Conservation (phyloP, 2,797 vertebrate genomes). For the Acomys russatus region DNA sequence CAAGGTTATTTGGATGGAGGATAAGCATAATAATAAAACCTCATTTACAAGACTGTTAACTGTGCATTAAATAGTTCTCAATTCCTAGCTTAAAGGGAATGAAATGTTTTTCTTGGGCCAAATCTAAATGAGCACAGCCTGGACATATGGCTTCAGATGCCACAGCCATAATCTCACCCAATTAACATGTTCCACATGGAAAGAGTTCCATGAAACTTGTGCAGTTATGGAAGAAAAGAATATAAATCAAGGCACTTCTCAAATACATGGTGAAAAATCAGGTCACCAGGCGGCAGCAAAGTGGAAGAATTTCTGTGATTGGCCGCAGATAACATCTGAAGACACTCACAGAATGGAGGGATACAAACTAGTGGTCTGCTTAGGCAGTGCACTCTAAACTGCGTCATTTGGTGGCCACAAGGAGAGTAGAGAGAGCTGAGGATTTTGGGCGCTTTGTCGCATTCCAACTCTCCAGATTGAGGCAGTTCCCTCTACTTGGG, state of each 20-base stretch:
- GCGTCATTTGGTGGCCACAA: not conserved
- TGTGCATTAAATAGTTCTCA: not conserved
- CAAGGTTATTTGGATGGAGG: not conserved
- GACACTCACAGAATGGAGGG: not conserved
- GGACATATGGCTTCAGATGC: not conserved
- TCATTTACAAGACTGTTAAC: not conserved
- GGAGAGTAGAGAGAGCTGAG: not conserved
- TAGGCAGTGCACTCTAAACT: not conserved
- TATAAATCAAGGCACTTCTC: not conserved
- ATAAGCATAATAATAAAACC: not conserved
- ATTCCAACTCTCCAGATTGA: not conserved
- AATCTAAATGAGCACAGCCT: not conserved
- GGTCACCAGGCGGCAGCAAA: not conserved
- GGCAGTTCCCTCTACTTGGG: no score
- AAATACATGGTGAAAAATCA: not conserved
- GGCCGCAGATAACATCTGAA: not conserved
- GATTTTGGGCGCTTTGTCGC: not conserved
- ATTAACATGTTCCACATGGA: not conserved
- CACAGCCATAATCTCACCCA: not conserved
- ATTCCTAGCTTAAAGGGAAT: not conserved
- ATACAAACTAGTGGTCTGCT: not conserved
- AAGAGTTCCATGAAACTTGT: not conserved
- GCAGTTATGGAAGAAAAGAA: not conserved
- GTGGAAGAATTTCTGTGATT: not conserved
- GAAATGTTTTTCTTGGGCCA: not conserved